Base-by-base conservation (phyloP, 2,113 vertebrate genomes). In the Pelvicachromis taeniatus region DNA sequence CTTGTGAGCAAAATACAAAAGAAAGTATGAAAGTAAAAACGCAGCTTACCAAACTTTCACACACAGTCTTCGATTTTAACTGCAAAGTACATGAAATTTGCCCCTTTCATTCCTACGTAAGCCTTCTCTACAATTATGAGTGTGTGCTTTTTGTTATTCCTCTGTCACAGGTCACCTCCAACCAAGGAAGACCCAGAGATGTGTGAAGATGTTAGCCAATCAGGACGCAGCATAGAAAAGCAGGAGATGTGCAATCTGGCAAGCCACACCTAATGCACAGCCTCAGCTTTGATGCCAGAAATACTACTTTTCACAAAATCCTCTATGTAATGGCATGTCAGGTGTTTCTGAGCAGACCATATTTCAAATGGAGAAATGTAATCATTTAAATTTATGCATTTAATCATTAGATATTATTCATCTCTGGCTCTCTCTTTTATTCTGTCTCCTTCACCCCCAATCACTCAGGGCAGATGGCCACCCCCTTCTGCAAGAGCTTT, bases 161-260 rank as follows among this genome's bases (percentile, higher is more conserved):
- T 88, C 53, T 83, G 23, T 50, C 26, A 31, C 83, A 95, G 95
- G n/a, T 61, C 61, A 7, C 61, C 82, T 61, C 21, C 73, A n/a
- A 54, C 61, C 53, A 79, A 87, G 77, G 83, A 89, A 8, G 85
- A 81, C 35, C 16, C 42, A 45, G 80, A 87, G 31, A 81, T 65
- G 35, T 82, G 85, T 56, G 89, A 87, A 59, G 77, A 85, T 17
- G 26, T 61, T 0, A 75, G 54, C 80, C 91, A 89, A 68, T 82
- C 84, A 77, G 56, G 55, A 35, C 56, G 56, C 83, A 86, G 77
- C 80, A 75, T 85, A 12, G 91, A 95, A 14, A 87, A 78, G 12
- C 91, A 92, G 75, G 92, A 95, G 84, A 85, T 93, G 6, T 82
- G 59, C 16, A 50, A 31, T 75, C 82, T 94, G 8, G 79, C 88